Percentiles rank a stretch among this genome's conserved stretches.
Evolutionary conservation across 2,797 vertebrate species (phyloP).

Genomic region (Lepilemur ruficaudatus): DNA sequence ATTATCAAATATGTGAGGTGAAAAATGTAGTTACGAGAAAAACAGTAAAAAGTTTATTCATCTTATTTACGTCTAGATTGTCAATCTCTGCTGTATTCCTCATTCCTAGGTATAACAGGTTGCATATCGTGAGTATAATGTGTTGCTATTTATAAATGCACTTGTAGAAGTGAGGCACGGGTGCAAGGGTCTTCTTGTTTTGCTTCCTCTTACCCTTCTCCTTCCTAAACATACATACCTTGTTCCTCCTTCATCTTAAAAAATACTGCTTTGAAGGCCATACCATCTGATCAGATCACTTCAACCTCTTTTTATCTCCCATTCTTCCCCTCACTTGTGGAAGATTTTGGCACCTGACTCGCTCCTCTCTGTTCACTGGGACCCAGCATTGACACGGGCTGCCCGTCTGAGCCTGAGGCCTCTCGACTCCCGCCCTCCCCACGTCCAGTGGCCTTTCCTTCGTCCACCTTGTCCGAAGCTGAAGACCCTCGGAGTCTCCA

Average conservation of each 20-base stretch:
- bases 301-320: neutral
- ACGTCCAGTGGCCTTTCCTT: neutral
- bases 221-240: neutral
- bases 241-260: neutral
- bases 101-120: rapidly evolving
- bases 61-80: neutral
- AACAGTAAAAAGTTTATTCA: neutral
- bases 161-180: neutral
- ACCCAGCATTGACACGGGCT: neutral
- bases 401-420: neutral
- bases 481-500: neutral
- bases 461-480: neutral
- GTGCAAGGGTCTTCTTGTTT: neutral
- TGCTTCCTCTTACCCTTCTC: neutral
- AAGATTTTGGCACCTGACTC: neutral
- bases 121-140: rapidly evolving
- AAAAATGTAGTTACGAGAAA: neutral
- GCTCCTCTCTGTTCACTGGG: neutral
- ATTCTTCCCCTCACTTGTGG: neutral
- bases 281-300: neutral
- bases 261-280: neutral
- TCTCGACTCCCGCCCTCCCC: neutral
- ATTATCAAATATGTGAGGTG: neutral
- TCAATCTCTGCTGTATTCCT: neutral
- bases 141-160: rapidly evolving